A percentile compares a stretch with the other conserved stretches of the same genome.
Evolutionary conservation across 2,113 vertebrate genomes (phyloP).

Genomic region (Tricholaema leucomelas): DNA sequence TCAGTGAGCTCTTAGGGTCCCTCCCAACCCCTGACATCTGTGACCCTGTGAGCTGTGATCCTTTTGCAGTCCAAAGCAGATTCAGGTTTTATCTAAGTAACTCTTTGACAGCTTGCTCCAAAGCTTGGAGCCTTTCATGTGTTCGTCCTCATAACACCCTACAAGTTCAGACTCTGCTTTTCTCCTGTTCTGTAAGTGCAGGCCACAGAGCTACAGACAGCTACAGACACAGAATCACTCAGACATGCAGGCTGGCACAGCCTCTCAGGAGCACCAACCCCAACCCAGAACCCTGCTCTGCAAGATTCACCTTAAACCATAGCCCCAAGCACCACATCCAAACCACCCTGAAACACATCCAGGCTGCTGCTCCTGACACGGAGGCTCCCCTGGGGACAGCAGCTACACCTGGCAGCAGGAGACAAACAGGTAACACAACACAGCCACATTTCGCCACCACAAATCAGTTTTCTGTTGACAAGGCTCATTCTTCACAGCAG

Average conservation of each 20-base stretch:
- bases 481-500: conserved; percentile 73
- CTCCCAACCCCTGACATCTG: too few relatives aligned
- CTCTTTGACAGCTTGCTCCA: background rate
- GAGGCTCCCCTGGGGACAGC: background rate
- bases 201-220: too few relatives aligned
- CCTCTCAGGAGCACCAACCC: too few relatives aligned
- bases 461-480: conserved; percentile 75
- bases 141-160: background rate
- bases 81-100: background rate
- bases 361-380: conserved; percentile 18
- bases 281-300: too few relatives aligned
- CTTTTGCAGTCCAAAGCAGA: background rate
- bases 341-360: too few relatives aligned
- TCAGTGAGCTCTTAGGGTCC: too few relatives aligned
- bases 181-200: background rate
- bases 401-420: conserved; percentile 29
- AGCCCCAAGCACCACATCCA: too few relatives aligned
- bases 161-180: background rate
- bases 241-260: too few relatives aligned
- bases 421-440: background rate
- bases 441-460: conserved; percentile 53
- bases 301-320: too few relatives aligned
- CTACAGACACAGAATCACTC: too few relatives aligned
- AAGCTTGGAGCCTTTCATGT: background rate
- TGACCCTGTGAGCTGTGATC: too few relatives aligned